phyloP scores from a whole-genome alignment of 2,797 vertebrate genomes.

The Crenuchus spilurus region DNA sequence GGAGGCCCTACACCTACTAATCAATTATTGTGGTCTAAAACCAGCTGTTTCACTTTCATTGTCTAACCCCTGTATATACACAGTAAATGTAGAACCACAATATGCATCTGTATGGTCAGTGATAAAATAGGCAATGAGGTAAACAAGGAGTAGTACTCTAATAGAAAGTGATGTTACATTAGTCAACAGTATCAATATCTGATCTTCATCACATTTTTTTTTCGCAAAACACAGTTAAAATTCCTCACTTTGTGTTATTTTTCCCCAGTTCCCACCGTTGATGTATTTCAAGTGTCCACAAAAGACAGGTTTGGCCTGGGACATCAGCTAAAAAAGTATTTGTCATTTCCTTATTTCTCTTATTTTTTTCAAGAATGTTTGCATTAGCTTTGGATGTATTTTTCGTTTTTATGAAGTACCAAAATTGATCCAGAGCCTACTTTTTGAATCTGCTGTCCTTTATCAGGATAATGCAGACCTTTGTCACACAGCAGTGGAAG shows the following conservation, averaged over 20 bases:
- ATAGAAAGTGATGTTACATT: too few species aligned
- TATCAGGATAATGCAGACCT: conserved; percentile 89
- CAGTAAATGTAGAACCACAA: too few species aligned
- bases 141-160: too few species aligned
- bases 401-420: background rate
- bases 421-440: background rate
- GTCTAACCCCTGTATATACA: too few species aligned
- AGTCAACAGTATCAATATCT: too few species aligned
- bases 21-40: too few species aligned
- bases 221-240: too few species aligned
- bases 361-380: background rate
- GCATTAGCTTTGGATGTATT: background rate
- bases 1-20: too few species aligned
- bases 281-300: conserved; percentile 89
- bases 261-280: conserved; percentile 87
- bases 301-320: conserved; percentile 89
- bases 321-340: conserved; percentile 91
- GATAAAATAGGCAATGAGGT: too few species aligned
- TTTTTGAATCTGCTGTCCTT: conserved; percentile 13
- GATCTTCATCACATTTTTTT: too few species aligned
- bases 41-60: too few species aligned
- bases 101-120: too few species aligned
- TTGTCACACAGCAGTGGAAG: conserved; percentile 91
- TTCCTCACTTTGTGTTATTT: conserved; percentile 38
- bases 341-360: conserved; percentile 25